Evolutionary conservation across 2,113 vertebrate species (phyloP).

Genomic region (Prunella fulvescens): DNA sequence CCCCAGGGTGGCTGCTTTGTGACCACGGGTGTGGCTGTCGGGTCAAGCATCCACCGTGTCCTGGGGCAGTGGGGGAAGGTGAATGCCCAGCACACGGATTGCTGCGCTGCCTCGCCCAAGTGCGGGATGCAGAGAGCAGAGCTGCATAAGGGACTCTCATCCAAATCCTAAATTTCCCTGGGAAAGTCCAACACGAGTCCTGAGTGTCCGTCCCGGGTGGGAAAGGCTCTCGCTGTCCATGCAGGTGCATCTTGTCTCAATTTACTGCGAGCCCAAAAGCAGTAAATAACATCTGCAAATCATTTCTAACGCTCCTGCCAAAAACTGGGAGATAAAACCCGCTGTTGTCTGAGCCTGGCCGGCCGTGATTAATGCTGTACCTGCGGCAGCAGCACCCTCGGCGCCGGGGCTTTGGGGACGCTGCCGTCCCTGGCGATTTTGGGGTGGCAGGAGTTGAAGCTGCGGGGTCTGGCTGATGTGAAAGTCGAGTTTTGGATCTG

Average conservation of each 20-base stretch:
- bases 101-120: neutral
- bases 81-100: accelerated
- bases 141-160: neutral
- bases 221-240: neutral
- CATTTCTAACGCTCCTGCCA: constrained; percentile 29
- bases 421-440: accelerated
- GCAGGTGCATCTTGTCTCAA: constrained; percentile 62
- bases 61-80: neutral
- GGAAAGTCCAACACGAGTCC: neutral
- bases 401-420: neutral
- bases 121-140: neutral
- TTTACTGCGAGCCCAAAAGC: constrained; percentile 24
- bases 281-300: constrained; percentile 68
- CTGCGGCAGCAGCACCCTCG: neutral
- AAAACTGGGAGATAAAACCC: constrained; percentile 15
- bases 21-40: accelerated
- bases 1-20: neutral
- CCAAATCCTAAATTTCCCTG: neutral
- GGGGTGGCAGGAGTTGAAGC: neutral
- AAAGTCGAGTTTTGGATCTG: neutral
- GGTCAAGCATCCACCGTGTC: neutral
- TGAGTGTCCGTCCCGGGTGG: neutral
- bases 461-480: accelerated
- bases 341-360: neutral
- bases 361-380: neutral